Evolutionary conservation across 2,113 vertebrate genomes (phyloP).

Genomic region (Pseudois nayaur): DNA sequence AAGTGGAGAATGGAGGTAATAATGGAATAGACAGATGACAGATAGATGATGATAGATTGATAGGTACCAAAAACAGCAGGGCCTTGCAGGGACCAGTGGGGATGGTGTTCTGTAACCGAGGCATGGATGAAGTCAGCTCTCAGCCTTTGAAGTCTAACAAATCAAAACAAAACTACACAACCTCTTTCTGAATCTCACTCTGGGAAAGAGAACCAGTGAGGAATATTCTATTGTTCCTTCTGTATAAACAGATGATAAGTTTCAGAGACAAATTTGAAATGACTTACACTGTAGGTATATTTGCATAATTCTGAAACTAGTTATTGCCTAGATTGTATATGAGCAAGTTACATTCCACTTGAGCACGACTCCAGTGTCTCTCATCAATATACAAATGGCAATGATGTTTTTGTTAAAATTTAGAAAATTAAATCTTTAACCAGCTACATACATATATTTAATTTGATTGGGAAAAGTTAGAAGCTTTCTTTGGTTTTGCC

Average conservation of each 20-base stretch:
- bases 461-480: not conserved
- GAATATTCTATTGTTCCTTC: not conserved
- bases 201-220: not conserved
- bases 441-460: not conserved
- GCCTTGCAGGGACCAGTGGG: not conserved
- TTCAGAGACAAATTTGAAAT: slow-evolving; percentile 16
- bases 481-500: slow-evolving; percentile 16
- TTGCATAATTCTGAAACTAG: not conserved
- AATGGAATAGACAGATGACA: not conserved
- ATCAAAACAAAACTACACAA: not conserved
- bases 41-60: not conserved
- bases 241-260: not conserved
- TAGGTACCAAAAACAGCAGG: not conserved
- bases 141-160: not conserved
- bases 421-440: slow-evolving; percentile 26
- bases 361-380: not conserved
- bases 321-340: not conserved
- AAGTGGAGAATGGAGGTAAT: not conserved
- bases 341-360: not conserved
- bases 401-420: slow-evolving; percentile 8
- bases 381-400: not conserved
- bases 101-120: not conserved
- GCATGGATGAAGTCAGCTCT: not conserved
- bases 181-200: not conserved
- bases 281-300: not conserved